phyloP scores from a whole-genome alignment of 2,888 invertebrate genomes.

The Sphecodes monilicornis region DNA sequence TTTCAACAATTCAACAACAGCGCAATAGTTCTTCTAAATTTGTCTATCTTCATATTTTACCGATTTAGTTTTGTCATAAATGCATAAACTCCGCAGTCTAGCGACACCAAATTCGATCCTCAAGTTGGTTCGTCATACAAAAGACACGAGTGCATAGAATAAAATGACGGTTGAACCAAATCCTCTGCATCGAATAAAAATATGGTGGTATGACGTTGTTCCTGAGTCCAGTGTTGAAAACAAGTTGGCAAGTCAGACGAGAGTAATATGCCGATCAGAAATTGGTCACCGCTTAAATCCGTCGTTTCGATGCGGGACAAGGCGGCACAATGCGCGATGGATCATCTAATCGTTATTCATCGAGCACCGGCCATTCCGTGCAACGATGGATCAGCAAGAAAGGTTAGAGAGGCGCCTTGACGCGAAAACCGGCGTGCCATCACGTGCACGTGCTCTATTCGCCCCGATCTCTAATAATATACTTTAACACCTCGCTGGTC shows the following conservation, averaged over 20 bases:
- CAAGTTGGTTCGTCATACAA: no score
- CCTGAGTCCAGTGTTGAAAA: neutral
- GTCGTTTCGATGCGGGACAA: slow-evolving; percentile 47
- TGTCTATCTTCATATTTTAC: no score
- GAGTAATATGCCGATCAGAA: slow-evolving; percentile 3
- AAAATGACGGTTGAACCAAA: neutral
- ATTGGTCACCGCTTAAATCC: slow-evolving; percentile 43
- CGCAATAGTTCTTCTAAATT: no score
- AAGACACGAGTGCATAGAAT: neutral
- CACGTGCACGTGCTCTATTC: slow-evolving; percentile 68
- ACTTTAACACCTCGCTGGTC: slow-evolving; percentile 76
- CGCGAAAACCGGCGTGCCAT: slow-evolving; percentile 50
- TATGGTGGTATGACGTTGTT: neutral
- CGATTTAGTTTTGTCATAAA: no score
- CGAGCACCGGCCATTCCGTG: slow-evolving; percentile 51
- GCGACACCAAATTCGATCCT: no score
- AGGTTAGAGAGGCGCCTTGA: slow-evolving; percentile 41
- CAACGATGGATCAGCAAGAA: slow-evolving; percentile 13
- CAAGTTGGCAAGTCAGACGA: neutral
- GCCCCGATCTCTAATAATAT: slow-evolving; percentile 78
- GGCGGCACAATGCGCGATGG: slow-evolving; percentile 16
- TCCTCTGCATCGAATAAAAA: neutral
- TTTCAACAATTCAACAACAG: no score
- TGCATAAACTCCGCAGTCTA: no score
- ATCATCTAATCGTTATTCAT: slow-evolving; percentile 64